A percentile compares a stretch with the other conserved stretches of the same genome.
Evolutionary conservation across 2,888 invertebrate genomes (phyloP).

Genomic region (Drosophila lutescens): DNA sequence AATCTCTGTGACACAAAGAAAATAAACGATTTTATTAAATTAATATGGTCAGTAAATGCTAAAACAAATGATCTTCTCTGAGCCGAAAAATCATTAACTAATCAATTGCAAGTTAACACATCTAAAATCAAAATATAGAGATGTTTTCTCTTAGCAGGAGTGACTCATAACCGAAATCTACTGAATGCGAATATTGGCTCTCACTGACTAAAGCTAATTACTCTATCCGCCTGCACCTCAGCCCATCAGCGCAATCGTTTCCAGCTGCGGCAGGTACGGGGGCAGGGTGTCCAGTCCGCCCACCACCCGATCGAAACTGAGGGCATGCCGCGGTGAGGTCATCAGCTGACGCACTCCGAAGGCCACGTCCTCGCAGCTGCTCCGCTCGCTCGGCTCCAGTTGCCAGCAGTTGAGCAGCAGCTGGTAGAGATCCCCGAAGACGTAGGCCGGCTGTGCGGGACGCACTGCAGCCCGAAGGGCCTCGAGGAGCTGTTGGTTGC

Average conservation of each 20-base stretch:
- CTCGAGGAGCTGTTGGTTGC: slow-evolving; percentile 88
- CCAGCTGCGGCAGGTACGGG: slow-evolving; percentile 83
- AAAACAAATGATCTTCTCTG: slow-evolving; percentile 6
- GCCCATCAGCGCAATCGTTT: slow-evolving; percentile 58
- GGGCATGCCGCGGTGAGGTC: slow-evolving; percentile 82
- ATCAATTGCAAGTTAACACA: slow-evolving; percentile 1
- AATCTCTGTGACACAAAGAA: background rate
- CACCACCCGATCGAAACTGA: slow-evolving; percentile 79
- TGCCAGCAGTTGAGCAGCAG: slow-evolving; percentile 94
- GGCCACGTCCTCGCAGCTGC: slow-evolving; percentile 88
- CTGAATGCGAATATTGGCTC: slow-evolving; percentile 4
- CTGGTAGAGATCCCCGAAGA: slow-evolving; percentile 92
- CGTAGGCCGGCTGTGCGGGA: slow-evolving; percentile 90
- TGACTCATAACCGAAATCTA: slow-evolving; percentile 30
- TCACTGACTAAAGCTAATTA: slow-evolving; percentile 27
- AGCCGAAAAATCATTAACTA: background rate
- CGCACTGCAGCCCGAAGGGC: slow-evolving; percentile 89
- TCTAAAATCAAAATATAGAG: slow-evolving; percentile 4
- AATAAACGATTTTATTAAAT: slow-evolving; percentile 1
- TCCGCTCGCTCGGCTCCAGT: slow-evolving; percentile 91
- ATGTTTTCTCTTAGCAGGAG: slow-evolving; percentile 12
- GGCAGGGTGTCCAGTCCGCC: slow-evolving; percentile 79
- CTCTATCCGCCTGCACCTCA: slow-evolving; percentile 17
- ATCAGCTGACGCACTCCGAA: slow-evolving; percentile 84
- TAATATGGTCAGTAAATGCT: background rate